Base-by-base conservation (phyloP, 2,797 vertebrate species). In the Eutrigla gurnardus region DNA sequence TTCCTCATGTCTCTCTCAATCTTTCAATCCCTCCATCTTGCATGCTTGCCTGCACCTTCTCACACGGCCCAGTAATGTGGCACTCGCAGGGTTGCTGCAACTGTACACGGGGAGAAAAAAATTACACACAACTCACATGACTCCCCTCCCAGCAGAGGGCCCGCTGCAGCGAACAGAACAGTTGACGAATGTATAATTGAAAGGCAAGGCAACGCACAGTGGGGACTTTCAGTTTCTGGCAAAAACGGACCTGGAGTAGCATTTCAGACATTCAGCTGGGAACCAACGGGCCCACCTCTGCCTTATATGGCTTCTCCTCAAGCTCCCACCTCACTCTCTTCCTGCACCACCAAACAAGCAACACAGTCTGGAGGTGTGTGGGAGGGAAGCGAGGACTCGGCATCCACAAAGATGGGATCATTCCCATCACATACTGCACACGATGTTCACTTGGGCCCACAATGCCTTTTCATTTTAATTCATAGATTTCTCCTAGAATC, bases 1-100 rank as follows among this genome's bases (percentile, higher is more conserved):
- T 60, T 81, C 73, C 77, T 68, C 69, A 77, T 78, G 89, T 93
- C 93, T 93, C 70, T 73, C 80, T 86, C 86, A 86, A 92, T 94
- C 84, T 83, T 73, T 87, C 86, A 75, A 71, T 88, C 88, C 77
- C 83, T 94, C 91, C 85, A 90, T 94, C 92, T 91, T 86, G 75
- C 74, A 75, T 65, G 85, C 84, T 81, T 57, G 72, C 82, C 84
- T 58, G 5, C 81, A 50, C 54, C 68, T 71, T 60, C 73, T 76
- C 72, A 50, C 80, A 61, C 68, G 80, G 73, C 59, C 65, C 64
- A 13, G 75, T 65, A 75, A 49, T 39, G 62, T 61, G 50, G 65
- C 49, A 62, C 78, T 81, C 61, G 70, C 84, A 68, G 77, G 43
- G 61, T 69, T 75, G 75, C 62, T 50, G 37, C 71, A 63, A 80